Evolutionary conservation across 1,140 invertebrate genomes (phyloP).

Genomic region (Anastrepha ludens): DNA sequence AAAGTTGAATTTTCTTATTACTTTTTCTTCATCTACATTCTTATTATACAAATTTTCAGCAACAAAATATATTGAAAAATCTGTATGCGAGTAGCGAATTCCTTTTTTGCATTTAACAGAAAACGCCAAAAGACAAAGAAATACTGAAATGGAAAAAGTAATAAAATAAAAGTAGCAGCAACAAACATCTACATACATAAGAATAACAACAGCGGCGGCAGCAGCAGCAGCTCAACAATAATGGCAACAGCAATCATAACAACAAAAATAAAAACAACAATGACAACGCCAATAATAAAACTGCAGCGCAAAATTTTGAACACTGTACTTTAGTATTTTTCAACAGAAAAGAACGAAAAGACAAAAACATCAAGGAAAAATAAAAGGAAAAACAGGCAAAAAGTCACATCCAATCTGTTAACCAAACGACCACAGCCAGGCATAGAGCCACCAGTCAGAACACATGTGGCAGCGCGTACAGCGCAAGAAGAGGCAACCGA

Average conservation of each 20-base stretch:
- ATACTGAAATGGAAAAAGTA: constrained; percentile 66
- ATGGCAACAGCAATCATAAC: constrained; percentile 4
- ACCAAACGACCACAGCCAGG: neutral
- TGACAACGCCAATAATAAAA: neutral
- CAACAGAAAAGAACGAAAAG: neutral
- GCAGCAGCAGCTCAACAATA: neutral
- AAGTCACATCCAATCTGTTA: neutral
- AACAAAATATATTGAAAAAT: constrained; percentile 25
- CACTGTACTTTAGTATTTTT: constrained; percentile 54
- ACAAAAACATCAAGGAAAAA: constrained; percentile 32
- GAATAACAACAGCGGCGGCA: constrained; percentile 13
- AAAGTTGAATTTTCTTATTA: neutral
- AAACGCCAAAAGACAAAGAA: constrained; percentile 67
- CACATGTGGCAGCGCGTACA: constrained; percentile 22
- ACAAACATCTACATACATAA: constrained; percentile 9
- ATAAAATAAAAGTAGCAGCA: constrained; percentile 51
- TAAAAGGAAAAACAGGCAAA: constrained; percentile 12
- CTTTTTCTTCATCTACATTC: neutral
- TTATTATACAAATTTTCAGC: neutral
- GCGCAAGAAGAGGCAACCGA: neutral
- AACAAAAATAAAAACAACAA: constrained; percentile 21
- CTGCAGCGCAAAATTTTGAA: constrained; percentile 43
- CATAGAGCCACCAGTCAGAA: constrained; percentile 33
- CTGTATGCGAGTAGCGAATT: constrained; percentile 34
- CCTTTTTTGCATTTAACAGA: constrained; percentile 64